phyloP scores from a whole-genome alignment of 1,140 invertebrate species.

The Ips nitidus region DNA sequence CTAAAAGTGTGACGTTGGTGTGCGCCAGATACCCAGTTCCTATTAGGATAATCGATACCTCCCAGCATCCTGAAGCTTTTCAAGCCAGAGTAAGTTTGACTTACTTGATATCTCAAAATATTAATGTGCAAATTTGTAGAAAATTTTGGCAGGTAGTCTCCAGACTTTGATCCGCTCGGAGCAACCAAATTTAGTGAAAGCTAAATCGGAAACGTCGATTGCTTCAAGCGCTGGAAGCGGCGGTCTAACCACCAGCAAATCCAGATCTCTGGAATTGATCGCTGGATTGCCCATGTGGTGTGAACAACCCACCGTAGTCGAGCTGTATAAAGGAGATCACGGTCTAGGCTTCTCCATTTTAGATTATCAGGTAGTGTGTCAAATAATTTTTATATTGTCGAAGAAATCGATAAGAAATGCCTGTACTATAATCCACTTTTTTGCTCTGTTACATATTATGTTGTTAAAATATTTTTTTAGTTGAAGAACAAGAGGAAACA shows the following conservation, averaged over 20 bases:
- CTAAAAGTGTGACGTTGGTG: conserved; percentile 82
- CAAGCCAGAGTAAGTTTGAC: conserved; percentile 63
- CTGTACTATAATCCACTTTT: no score
- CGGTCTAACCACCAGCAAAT: conserved; percentile 61
- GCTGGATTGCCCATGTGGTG: conserved; percentile 88
- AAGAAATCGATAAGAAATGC: background rate
- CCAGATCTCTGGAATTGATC: conserved; percentile 80
- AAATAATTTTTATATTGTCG: conserved; percentile 1
- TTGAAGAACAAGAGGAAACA: no score
- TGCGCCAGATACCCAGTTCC: conserved; percentile 66
- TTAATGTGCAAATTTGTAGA: conserved; percentile 49
- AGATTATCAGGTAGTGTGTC: conserved; percentile 76
- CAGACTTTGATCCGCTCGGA: conserved; percentile 67
- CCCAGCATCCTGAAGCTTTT: conserved; percentile 66
- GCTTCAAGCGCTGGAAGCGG: conserved; percentile 63
- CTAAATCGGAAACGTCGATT: conserved; percentile 80
- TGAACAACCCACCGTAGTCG: conserved; percentile 76
- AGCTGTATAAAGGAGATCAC: conserved; percentile 78
- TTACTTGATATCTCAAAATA: background rate
- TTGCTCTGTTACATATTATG: no score
- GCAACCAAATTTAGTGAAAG: conserved; percentile 70
- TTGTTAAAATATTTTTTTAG: no score
- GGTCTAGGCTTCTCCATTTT: conserved; percentile 89
- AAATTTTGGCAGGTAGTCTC: conserved; percentile 68
- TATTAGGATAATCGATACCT: conserved; percentile 61